A percentile compares a stretch with the other conserved stretches of the same genome.
These are phyloP conservation scores for Antechinus stuartii DNA, from an alignment of 2,113 vertebrate genomes.

Conservation along the genomic window DNA sequence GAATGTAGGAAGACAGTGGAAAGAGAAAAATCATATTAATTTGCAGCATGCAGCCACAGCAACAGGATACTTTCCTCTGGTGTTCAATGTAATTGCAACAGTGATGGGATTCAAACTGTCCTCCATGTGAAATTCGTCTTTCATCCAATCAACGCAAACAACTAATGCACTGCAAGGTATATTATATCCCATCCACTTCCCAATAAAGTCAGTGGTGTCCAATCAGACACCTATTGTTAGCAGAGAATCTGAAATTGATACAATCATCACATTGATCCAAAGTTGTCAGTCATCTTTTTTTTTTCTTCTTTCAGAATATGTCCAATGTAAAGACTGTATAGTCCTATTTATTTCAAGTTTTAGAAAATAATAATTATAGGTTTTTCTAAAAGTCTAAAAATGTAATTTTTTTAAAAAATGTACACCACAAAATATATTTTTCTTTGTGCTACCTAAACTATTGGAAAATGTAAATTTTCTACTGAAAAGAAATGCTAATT, in stretches of 20 bases:
- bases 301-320: constrained; percentile 53
- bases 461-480: not conserved
- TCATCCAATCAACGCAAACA: constrained; percentile 87
- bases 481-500: not conserved
- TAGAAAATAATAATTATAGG: constrained; percentile 56
- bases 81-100: constrained; percentile 79
- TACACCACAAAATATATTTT: not conserved
- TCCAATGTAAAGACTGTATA: constrained; percentile 35
- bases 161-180: constrained; percentile 82
- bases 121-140: constrained; percentile 83
- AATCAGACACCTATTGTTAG: constrained; percentile 89
- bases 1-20: constrained; percentile 62
- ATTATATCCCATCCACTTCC: constrained; percentile 85
- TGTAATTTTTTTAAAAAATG: constrained; percentile 4
- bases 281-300: constrained; percentile 82
- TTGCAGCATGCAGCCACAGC: constrained; percentile 67
- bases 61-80: constrained; percentile 79
- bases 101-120: constrained; percentile 82
- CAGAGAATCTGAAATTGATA: constrained; percentile 88
- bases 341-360: constrained; percentile 54
- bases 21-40: constrained; percentile 76
- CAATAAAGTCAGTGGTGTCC: constrained; percentile 86
- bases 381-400: constrained; percentile 30
- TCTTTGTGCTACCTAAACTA: not conserved
- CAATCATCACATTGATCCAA: constrained; percentile 87